A percentile compares a stretch with the other conserved stretches of the same genome.
These are phyloP conservation scores for Prostheceraeus crozeri DNA, from an alignment of 2,888 invertebrate genomes.

Conservation along the genomic window DNA sequence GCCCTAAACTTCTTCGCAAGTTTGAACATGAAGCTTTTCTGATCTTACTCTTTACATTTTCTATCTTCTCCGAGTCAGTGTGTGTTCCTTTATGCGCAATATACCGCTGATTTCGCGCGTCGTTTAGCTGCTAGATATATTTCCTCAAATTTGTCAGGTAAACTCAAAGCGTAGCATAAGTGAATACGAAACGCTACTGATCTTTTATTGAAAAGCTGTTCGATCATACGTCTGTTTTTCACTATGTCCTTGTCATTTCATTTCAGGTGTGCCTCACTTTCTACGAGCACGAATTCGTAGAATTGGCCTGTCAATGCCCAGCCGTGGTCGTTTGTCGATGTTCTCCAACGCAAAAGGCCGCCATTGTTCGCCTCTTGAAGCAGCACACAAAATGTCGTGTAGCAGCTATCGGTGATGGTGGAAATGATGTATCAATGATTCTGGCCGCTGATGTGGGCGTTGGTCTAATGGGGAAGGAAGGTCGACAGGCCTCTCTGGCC, in stretches of 20 bases:
- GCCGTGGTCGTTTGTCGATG: slow-evolving; percentile 70
- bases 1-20: too few relatives aligned
- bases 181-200: too few relatives aligned
- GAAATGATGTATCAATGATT: slow-evolving; percentile 69
- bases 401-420: slow-evolving; percentile 62
- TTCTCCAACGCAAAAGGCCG: slow-evolving; percentile 68
- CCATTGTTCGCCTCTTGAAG: slow-evolving; percentile 65
- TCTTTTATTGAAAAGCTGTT: not conserved
- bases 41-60: too few relatives aligned
- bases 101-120: too few relatives aligned
- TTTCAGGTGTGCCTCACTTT: slow-evolving; percentile 63
- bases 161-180: too few relatives aligned
- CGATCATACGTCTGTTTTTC: not conserved
- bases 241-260: not conserved
- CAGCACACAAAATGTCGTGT: slow-evolving; percentile 62
- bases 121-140: too few relatives aligned
- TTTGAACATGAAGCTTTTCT: too few relatives aligned
- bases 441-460: slow-evolving; percentile 62
- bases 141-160: too few relatives aligned
- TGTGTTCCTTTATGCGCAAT: too few relatives aligned
- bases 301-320: slow-evolving; percentile 67
- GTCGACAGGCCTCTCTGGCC: slow-evolving; percentile 70
- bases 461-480: slow-evolving; percentile 58
- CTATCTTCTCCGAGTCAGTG: too few relatives aligned
- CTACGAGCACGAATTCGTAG: slow-evolving; percentile 69